Percentiles rank a stretch among this genome's conserved stretches.
phyloP scores from a whole-genome alignment of 2,888 invertebrate genomes.

The Pseudanteris insignis region DNA sequence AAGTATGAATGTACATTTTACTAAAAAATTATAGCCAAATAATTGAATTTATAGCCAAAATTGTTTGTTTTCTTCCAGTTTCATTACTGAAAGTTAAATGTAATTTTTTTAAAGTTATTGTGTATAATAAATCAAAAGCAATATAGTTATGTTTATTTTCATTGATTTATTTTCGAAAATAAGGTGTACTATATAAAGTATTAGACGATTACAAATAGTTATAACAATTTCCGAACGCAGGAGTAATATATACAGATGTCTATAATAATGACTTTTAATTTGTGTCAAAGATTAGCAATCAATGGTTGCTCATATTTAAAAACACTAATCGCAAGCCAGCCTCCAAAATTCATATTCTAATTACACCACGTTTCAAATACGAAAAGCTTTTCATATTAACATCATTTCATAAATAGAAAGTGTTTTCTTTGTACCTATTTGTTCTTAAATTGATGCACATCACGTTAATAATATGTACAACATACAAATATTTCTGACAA shows the following conservation, averaged over 20 bases:
- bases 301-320: slow-evolving; percentile 20
- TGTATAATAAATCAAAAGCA: no score
- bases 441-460: slow-evolving; percentile 11
- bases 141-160: no score
- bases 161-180: slow-evolving; percentile 50
- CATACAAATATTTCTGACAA: slow-evolving; percentile 35
- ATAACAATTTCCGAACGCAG: slow-evolving; percentile 51
- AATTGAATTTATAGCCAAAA: no score
- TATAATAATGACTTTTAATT: slow-evolving; percentile 43
- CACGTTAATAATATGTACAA: slow-evolving; percentile 35
- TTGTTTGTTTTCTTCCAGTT: no score
- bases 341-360: slow-evolving; percentile 11
- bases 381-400: slow-evolving; percentile 40
- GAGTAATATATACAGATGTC: slow-evolving; percentile 51
- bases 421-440: neutral
- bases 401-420: slow-evolving; percentile 17
- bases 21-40: no score
- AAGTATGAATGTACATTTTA: no score
- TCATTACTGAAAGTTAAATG: no score
- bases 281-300: slow-evolving; percentile 33
- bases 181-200: slow-evolving; percentile 49
- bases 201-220: slow-evolving; percentile 51
- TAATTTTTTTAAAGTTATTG: no score
- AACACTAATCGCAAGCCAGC: slow-evolving; percentile 18
- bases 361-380: slow-evolving; percentile 25